Evolutionary conservation across 1,140 invertebrate species (phyloP).

Genomic region (Anastatus disparis): DNA sequence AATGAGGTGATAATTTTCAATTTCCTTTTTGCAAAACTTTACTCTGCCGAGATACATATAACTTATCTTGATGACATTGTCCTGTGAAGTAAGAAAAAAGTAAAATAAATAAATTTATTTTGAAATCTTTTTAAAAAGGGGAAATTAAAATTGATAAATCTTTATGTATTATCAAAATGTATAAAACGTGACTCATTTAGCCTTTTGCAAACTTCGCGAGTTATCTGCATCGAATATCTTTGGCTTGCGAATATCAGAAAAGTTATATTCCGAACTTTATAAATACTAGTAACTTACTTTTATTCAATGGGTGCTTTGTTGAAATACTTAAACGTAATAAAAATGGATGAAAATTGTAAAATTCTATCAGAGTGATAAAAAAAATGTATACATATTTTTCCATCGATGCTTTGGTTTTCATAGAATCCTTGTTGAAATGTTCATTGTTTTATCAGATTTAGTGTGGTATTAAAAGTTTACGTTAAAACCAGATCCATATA

Average conservation of each 20-base stretch:
- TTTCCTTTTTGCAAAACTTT: not conserved
- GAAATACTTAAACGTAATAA: not conserved
- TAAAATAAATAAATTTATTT: no score
- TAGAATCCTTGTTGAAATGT: no score
- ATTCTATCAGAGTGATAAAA: not conserved
- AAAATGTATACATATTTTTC: not conserved
- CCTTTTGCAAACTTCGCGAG: not conserved
- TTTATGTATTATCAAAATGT: not conserved
- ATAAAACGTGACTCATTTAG: slow-evolving; percentile 20
- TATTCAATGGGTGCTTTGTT: not conserved
- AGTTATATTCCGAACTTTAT: not conserved
- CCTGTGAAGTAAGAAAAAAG: no score
- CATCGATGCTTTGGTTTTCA: no score
- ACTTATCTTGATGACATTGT: no score
- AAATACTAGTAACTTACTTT: not conserved
- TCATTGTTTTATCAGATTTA: no score
- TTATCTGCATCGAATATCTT: no score
- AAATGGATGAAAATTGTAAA: slow-evolving; percentile 1
- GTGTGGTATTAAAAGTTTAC: no score
- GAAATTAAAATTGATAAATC: no score
- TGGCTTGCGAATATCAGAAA: not conserved
- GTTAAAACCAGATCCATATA: no score
- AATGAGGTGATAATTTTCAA: slow-evolving; percentile 22
- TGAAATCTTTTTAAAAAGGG: no score
- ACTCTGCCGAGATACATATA: no score